Conservation (phyloP, 23 tunicate genomes). For the Ascidia mentula region DNA sequence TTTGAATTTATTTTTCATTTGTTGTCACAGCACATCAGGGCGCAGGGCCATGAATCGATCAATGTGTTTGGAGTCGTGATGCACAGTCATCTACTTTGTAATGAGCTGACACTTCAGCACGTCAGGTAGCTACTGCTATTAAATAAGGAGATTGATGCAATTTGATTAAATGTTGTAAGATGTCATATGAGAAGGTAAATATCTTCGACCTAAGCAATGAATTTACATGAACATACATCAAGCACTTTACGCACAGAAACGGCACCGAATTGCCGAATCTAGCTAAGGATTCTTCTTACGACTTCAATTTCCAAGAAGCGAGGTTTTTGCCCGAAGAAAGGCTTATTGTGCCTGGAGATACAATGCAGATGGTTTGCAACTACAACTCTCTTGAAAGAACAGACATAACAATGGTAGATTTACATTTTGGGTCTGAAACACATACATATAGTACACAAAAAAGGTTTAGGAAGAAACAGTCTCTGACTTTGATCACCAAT, state of each 20-base stretch:
- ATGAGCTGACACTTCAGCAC: constrained; percentile 24
- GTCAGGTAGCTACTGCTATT: constrained; percentile 25
- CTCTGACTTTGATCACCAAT: no score
- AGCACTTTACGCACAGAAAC: no score
- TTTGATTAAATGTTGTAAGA: not conserved
- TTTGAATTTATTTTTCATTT: not conserved
- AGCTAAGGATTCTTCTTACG: constrained; percentile 39
- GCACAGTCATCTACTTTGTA: constrained; percentile 44
- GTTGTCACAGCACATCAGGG: constrained; percentile 24
- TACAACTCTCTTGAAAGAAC: constrained; percentile 31
- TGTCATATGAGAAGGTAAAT: not conserved
- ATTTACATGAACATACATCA: no score
- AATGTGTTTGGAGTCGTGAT: constrained; percentile 31
- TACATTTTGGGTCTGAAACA: no score
- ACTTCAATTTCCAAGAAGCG: constrained; percentile 59
- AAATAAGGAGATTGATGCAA: not conserved
- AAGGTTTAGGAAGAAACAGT: no score
- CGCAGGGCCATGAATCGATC: constrained; percentile 1
- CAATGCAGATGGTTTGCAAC: constrained; percentile 42
- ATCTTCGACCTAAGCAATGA: not conserved
- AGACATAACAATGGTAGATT: constrained; percentile 30
- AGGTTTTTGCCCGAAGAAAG: constrained; percentile 26
- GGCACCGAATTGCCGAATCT: constrained; percentile 35
- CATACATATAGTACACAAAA: no score
- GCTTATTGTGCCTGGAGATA: constrained; percentile 19